phyloP scores from a whole-genome alignment of 2,113 vertebrate species.

The Nansenia antarctica region DNA sequence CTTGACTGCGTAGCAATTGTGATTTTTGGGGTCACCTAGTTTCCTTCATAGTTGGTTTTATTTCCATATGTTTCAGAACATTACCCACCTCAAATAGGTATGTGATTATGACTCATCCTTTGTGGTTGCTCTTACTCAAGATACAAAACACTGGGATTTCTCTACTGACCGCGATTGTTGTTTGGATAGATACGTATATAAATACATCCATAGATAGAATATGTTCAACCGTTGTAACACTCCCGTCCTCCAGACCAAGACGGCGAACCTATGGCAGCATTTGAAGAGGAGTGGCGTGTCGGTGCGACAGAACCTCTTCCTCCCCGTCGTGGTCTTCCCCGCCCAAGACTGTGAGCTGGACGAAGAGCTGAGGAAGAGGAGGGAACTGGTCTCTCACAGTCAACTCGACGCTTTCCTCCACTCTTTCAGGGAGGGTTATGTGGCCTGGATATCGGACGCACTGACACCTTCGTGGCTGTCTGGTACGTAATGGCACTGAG shows the following conservation, averaged over 20 bases:
- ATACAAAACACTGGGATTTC: not conserved
- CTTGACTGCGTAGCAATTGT: no score
- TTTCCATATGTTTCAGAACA: not conserved
- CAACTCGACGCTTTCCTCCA: slow-evolving; percentile 65
- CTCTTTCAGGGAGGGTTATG: slow-evolving; percentile 68
- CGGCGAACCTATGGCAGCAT: slow-evolving; percentile 60
- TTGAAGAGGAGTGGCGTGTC: slow-evolving; percentile 66
- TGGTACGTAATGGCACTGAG: slow-evolving; percentile 54
- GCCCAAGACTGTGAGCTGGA: slow-evolving; percentile 67
- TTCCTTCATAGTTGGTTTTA: not conserved
- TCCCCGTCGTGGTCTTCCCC: slow-evolving; percentile 71
- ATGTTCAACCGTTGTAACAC: no score
- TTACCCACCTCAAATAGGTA: not conserved
- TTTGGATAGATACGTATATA: no score
- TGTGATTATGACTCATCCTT: not conserved
- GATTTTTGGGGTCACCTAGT: slow-evolving; percentile 12
- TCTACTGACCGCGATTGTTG: not conserved
- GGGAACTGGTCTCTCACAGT: slow-evolving; percentile 65
- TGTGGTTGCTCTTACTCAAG: not conserved
- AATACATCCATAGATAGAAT: no score
- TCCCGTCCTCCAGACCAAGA: slow-evolving; percentile 60
- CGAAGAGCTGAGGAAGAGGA: slow-evolving; percentile 63
- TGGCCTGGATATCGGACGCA: slow-evolving; percentile 68
- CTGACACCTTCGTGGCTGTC: slow-evolving; percentile 75
- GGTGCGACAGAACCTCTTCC: slow-evolving; percentile 58